Evolutionary conservation across 1,140 invertebrate species (phyloP).

Genomic region (Sinonovacula constricta): DNA sequence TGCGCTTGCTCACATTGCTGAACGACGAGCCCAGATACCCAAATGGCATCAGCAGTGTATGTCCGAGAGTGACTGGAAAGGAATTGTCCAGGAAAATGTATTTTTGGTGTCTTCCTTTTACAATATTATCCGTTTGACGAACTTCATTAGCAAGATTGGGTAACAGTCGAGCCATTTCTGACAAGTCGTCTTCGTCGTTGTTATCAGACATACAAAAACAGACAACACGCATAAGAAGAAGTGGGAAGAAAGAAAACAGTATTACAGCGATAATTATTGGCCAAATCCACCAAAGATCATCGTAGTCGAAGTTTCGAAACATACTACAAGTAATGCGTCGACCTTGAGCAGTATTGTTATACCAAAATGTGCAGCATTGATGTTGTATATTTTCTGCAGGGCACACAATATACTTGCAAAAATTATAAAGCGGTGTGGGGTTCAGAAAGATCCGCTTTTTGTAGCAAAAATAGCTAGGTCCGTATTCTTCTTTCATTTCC

Average conservation of each 20-base stretch:
- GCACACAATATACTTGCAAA: conserved; percentile 45
- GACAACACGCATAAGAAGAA: conserved; percentile 21
- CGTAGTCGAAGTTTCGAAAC: conserved; percentile 10
- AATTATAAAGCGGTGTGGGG: conserved; percentile 12
- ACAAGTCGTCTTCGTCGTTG: background rate
- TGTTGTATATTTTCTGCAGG: conserved; percentile 32
- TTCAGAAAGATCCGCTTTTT: conserved; percentile 10
- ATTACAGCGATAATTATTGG: conserved; percentile 32
- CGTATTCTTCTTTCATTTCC: conserved; percentile 24
- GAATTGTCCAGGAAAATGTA: conserved; percentile 13
- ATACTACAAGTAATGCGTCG: background rate
- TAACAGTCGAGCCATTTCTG: no score
- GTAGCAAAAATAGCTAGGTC: conserved; percentile 42
- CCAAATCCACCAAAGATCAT: conserved; percentile 32
- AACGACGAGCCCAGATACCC: background rate
- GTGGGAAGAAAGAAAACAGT: conserved; percentile 26
- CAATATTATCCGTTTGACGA: background rate
- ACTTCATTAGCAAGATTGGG: background rate
- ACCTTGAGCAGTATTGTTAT: background rate
- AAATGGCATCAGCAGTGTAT: background rate
- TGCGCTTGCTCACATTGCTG: background rate
- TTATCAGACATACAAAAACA: background rate
- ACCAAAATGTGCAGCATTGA: conserved; percentile 20
- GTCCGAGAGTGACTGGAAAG: conserved; percentile 10
- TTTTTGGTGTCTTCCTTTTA: background rate